Evolutionary conservation across 2,888 invertebrate genomes (phyloP), one percentile per base, ranked within the genome.

Genomic region (Encarsia formosa): DNA sequence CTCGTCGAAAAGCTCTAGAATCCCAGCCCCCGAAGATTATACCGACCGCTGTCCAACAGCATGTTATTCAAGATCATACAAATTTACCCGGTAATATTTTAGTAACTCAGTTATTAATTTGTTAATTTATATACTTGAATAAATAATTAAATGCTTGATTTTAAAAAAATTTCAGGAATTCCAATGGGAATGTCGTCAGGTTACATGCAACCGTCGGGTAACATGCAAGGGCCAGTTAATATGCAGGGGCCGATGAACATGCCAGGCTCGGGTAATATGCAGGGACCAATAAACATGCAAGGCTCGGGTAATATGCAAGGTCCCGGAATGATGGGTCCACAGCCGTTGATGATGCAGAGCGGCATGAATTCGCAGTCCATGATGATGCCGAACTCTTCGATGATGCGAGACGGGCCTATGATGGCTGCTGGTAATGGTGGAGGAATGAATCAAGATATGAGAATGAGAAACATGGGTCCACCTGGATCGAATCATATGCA

Each of bases 391-490:
- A 52, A 45, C 29, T 23, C 54, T 4, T 51, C 51, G 54, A 78
- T 79, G 60, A 76, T 77, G 22, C 43, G 47, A 0, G 73, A 78
- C 32, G 54, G 53, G 16, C 54, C 46, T 19, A 76, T 75, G 39
- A 59, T 51, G 50, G 53, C 26, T 76, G 79, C 44, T 74, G 78
- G 53, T 63, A 79, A 62, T 15, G 32, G 13, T 13, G 45, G 42
- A 3, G 9, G 40, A 18, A 47, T 37, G 49, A 3, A 41, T 34
- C 15, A 44, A 43, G 49, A 45, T 29, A 52, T 84, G 59, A 81
- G 82, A 11, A 79, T 82, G 64, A 78, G 80, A 35, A 80, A 80
- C 23, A 57, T 65, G 59, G 55, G 55, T 5, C 51, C 47, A n/a
- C 46, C 41, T 9, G 54, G 50, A 1, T 43, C 52, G 5, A 48